phyloP scores from a whole-genome alignment of 2,113 vertebrate genomes.

The Cricetomys ansorgei region DNA sequence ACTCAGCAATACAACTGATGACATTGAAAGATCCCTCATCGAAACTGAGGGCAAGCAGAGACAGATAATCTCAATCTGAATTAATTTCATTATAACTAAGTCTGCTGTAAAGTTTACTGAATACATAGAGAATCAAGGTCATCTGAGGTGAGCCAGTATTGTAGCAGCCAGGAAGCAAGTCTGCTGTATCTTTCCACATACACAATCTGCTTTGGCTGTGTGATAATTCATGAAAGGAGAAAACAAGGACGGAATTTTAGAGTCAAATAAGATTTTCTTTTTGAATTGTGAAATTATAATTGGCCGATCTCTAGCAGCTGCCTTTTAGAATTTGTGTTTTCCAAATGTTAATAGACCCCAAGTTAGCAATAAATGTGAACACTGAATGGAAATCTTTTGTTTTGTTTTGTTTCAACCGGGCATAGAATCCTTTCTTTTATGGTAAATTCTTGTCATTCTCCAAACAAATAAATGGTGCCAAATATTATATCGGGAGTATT shows the following conservation, averaged over 20 bases:
- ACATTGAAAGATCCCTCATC: conserved; percentile 46
- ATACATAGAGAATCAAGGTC: conserved; percentile 52
- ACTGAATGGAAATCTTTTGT: conserved; percentile 70
- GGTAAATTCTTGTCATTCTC: conserved; percentile 50
- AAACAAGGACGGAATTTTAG: conserved; percentile 59
- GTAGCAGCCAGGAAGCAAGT: background rate
- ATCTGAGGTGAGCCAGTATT: conserved; percentile 27
- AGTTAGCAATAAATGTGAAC: conserved; percentile 75
- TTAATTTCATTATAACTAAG: conserved; percentile 61
- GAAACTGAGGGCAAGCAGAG: conserved; percentile 6
- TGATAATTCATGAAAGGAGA: background rate
- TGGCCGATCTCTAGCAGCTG: conserved; percentile 63
- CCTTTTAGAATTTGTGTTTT: conserved; percentile 75
- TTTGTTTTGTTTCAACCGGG: conserved; percentile 58
- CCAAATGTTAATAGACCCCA: conserved; percentile 68
- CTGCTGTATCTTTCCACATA: conserved; percentile 32
- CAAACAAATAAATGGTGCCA: conserved; percentile 22
- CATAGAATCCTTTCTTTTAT: conserved; percentile 50
- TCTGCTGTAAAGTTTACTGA: conserved; percentile 44
- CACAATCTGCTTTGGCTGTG: conserved; percentile 40
- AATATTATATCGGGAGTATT: background rate
- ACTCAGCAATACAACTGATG: background rate
- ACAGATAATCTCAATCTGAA: conserved; percentile 17
- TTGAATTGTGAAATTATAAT: conserved; percentile 71
- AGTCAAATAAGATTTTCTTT: conserved; percentile 70